Base-by-base conservation (phyloP, 2,113 vertebrate species). In the Colaptes auratus region DNA sequence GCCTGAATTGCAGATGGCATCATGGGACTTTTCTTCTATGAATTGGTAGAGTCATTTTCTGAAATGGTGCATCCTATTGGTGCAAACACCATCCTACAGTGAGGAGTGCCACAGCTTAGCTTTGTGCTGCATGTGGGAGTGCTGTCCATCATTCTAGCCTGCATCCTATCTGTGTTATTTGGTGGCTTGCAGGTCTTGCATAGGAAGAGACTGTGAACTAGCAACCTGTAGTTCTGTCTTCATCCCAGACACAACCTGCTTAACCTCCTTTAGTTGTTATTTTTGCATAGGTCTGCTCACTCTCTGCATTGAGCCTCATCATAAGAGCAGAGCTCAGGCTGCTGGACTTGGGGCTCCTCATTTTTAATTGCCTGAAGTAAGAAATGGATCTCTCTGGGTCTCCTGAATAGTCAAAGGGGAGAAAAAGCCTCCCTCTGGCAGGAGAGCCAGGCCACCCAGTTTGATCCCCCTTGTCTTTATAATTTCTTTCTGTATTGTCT, bases 11-110 rank as follows among this genome's bases (percentile, higher is more conserved):
- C 89, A 93, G 65, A 33, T 83, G 52, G 23, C 24, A 81, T 83
- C n/a, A 42, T 0, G 0, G 52, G 42, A 52, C 81, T 83, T 92
- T 86, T 88, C 42, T 48, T 71, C 30, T 0, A 0, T 66, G 52
- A 42, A n/a, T 74, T 77, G 69, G 42, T 21, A 58, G 59, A 53
- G 50, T 55, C 2, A 9, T 83, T 81, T 90, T 92, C 48, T 81
- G 77, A 86, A 67, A 59, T 8, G 10, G 6, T 16, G 1, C 10
- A 7, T 48, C 16, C 8, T 78, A 46, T 66, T 35, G 39, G 44
- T 3, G 19, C 0, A 0, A 60, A 42, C 36, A 60, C 36, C 6
- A 2, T 67, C 75, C 76, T 59, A 13, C 46, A 92, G 56, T 0
- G 0, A 74, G 60, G 31, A 71, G 60, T 25, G 42, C 42, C 35